phyloP scores from a whole-genome alignment of 2,797 vertebrate species.

The Lagocephalus sceleratus region DNA sequence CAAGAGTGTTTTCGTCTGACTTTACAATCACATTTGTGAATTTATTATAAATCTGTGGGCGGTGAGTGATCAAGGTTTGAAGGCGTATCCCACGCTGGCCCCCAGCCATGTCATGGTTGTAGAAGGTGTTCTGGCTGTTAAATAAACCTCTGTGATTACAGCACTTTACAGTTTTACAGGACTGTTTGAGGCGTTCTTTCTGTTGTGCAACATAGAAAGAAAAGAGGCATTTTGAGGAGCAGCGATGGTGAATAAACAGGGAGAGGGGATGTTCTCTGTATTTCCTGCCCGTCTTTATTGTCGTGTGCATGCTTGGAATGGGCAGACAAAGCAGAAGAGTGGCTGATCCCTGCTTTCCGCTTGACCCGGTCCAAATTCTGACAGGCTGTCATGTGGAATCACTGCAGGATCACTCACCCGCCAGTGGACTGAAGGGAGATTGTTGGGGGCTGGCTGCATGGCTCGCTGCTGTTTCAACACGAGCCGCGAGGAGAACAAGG shows the following conservation, averaged over 20 bases:
- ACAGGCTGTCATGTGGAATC: conserved; percentile 84
- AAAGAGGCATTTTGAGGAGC: background rate
- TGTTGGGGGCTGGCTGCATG: conserved; percentile 49
- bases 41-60: background rate
- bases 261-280: conserved; percentile 7
- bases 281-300: conserved; percentile 47
- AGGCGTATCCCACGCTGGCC: background rate
- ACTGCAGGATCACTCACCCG: conserved; percentile 70
- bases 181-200: background rate
- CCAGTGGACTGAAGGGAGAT: conserved; percentile 51
- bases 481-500: conserved; percentile 42
- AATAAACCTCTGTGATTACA: background rate
- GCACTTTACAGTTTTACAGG: background rate
- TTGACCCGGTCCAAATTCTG: conserved; percentile 76
- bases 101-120: background rate
- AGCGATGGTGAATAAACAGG: background rate
- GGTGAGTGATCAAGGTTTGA: background rate
- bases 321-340: conserved; percentile 63
- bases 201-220: background rate
- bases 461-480: conserved; percentile 63
- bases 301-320: conserved; percentile 35
- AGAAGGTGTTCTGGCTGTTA: background rate
- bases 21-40: background rate
- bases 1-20: background rate
- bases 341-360: conserved; percentile 81